A percentile compares a stretch with the other conserved stretches of the same genome.
phyloP scores from a whole-genome alignment of 2,888 invertebrate species.

The Criorhina ranunculi region DNA sequence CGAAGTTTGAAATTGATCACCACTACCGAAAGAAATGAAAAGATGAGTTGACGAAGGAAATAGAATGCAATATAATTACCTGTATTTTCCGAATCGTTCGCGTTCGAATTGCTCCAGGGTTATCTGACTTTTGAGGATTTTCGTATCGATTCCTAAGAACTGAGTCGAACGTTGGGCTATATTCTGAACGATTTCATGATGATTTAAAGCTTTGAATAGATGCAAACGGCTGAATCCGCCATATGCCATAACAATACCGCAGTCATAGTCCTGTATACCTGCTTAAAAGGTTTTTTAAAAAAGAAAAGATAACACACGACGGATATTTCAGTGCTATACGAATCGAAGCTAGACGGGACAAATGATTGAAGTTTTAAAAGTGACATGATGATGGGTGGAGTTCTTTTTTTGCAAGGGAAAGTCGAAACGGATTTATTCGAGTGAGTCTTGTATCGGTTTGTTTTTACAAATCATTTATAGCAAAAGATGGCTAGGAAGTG shows the following conservation, averaged over 20 bases:
- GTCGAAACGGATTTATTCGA: too few species aligned
- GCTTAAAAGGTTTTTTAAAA: slow-evolving; percentile 82
- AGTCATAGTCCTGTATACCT: slow-evolving; percentile 94
- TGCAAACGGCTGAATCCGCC: slow-evolving; percentile 97
- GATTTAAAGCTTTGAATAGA: slow-evolving; percentile 93
- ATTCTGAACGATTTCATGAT: slow-evolving; percentile 94
- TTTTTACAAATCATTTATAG: too few species aligned
- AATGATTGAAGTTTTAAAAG: slow-evolving; percentile 44
- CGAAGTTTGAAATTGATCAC: slow-evolving; percentile 97
- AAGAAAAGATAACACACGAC: slow-evolving; percentile 77
- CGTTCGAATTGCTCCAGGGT: slow-evolving; percentile 94
- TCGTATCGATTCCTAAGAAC: slow-evolving; percentile 93
- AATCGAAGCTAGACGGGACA: slow-evolving; percentile 60
- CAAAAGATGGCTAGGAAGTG: too few species aligned
- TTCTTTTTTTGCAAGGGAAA: too few species aligned
- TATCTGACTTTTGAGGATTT: slow-evolving; percentile 92
- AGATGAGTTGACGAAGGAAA: background rate
- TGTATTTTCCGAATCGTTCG: slow-evolving; percentile 96
- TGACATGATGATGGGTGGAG: slow-evolving; percentile 4
- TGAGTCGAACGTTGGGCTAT: slow-evolving; percentile 92
- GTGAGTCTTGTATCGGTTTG: too few species aligned
- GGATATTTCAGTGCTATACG: slow-evolving; percentile 57
- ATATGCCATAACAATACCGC: slow-evolving; percentile 95
- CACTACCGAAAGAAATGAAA: slow-evolving; percentile 85
- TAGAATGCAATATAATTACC: slow-evolving; percentile 85